Evolutionary conservation across 2,113 vertebrate genomes (phyloP).

Genomic region (Halcyon malimbica): DNA sequence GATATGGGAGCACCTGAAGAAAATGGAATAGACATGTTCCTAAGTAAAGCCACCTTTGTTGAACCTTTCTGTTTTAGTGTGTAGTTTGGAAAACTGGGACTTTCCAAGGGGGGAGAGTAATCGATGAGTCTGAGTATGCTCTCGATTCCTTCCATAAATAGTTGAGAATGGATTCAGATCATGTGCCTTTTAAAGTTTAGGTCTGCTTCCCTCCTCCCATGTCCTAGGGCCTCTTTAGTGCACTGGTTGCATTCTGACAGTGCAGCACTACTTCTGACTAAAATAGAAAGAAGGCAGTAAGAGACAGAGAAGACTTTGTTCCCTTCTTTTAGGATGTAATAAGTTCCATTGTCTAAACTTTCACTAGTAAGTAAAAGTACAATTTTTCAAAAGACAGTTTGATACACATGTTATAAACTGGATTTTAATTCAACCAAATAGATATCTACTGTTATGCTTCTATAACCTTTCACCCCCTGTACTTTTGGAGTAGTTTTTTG

Average conservation of each 20-base stretch:
- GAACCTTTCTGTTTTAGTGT: neutral
- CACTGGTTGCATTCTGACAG: neutral
- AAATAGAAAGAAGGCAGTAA: neutral
- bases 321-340: neutral
- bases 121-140: neutral
- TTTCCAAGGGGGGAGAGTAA: neutral
- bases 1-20: neutral
- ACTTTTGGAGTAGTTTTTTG: neutral
- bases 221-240: neutral
- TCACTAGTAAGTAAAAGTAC: neutral
- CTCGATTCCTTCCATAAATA: neutral
- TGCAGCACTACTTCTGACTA: neutral
- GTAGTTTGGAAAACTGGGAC: neutral
- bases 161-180: neutral
- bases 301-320: neutral
- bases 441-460: neutral
- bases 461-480: neutral
- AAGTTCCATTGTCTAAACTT: neutral
- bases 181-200: neutral
- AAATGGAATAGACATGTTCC: neutral
- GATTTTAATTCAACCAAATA: neutral
- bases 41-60: neutral
- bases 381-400: neutral
- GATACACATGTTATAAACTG: neutral
- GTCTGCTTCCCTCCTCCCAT: neutral